Base-by-base conservation (phyloP, 2,797 vertebrate species). In the Odontamblyopus rebecca region DNA sequence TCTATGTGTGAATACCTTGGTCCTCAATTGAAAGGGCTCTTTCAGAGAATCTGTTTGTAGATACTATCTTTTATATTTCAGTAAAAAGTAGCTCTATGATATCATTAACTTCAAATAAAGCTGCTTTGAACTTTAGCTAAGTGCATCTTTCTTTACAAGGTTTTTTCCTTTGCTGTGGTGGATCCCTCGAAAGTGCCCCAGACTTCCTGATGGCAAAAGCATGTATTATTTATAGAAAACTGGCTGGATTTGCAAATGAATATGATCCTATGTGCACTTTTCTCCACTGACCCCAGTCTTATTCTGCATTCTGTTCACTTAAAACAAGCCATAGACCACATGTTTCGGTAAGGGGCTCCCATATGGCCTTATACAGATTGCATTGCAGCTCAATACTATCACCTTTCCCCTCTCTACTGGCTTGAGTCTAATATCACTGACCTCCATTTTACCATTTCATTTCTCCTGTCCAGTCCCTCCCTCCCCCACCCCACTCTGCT, bases 191-290 rank as follows among this genome's bases (percentile, higher is more conserved):
- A 83, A 86, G 81, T 59, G 66, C 51, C 54, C 26, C 54, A 74
- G 72, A 79, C 61, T 77, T 50, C 71, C 73, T 87, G 69, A 80
- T 83, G 78, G 75, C 50, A 76, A n/a, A 60, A 61, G 38, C 70
- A 35, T 82, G 61, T 77, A 89, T 87, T 84, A 84, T 76, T 83
- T 70, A 88, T 80, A 78, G 63, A 75, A 76, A 2, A 72, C 66
- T 51, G 70, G 60, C 69, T 79, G 50, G 59, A 59, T 77, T 23
- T 71, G 67, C 70, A 75, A 71, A 59, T 41, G 66, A 69, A 32
- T 32, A 61, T 65, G 68, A 67, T 68, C 29, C 35, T 68, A 66
- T 71, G n/a, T 35, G 16, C 27, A 68, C 44, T 61, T 41, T 74
- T 68, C 38, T 76, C 68, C 12, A n/a, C 57, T 81, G 79, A 82